Evolutionary conservation across 37 sponge, comb jelly and placozoan genomes (phyloP).

Genomic region (Bolinopsis microptera): DNA sequence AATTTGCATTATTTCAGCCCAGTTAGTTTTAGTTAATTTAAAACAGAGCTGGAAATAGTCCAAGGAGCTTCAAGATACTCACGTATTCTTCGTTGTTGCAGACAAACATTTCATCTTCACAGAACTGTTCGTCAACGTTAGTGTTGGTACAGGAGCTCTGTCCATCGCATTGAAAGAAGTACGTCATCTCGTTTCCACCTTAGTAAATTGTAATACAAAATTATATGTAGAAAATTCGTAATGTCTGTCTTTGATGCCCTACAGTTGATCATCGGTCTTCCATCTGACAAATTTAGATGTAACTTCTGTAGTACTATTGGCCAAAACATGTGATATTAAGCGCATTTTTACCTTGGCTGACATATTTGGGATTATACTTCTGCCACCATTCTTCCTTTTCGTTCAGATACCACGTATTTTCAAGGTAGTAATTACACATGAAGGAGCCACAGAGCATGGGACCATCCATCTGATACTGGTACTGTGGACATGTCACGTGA

Average conservation of each 20-base stretch:
- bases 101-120: not conserved
- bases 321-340: too few relatives aligned
- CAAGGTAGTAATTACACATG: slow-evolving; percentile 25
- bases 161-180: not conserved
- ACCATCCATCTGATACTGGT: not conserved
- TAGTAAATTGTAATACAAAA: too few relatives aligned
- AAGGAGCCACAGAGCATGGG: slow-evolving; percentile 24
- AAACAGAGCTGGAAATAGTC: too few relatives aligned
- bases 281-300: too few relatives aligned
- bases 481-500: not conserved
- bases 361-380: not conserved
- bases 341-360: not conserved
- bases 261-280: too few relatives aligned
- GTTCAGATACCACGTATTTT: not conserved
- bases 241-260: too few relatives aligned
- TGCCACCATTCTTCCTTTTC: not conserved
- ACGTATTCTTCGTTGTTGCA: slow-evolving; percentile 24
- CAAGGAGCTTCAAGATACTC: too few relatives aligned
- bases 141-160: not conserved
- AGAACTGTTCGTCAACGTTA: not conserved
- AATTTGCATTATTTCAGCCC: too few relatives aligned
- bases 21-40: not conserved
- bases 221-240: too few relatives aligned
- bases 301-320: too few relatives aligned
- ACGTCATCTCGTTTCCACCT: slow-evolving; percentile 22